Base-by-base conservation (phyloP, 2,797 vertebrate genomes). In the Lycodopsis pacificus region DNA sequence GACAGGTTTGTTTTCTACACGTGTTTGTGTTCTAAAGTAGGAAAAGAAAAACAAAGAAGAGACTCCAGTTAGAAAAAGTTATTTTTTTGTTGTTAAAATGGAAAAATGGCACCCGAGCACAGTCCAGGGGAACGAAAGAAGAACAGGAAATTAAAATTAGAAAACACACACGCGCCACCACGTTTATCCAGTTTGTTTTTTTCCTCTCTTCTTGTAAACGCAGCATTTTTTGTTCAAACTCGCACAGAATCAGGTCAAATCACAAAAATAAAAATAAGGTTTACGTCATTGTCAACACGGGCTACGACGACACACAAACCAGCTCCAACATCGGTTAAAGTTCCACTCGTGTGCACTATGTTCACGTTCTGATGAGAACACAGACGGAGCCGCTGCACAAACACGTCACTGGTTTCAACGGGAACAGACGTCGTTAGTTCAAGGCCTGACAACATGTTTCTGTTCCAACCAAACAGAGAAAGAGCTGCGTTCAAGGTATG, bases 41-140 rank as follows among this genome's bases (percentile, higher is more conserved):
- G 65, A 81, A 73, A 81, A 86, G 30, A 49, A 86, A 89, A 91
- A 79, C 19, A 77, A 87, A 73, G 59, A 66, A 64, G 46, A 77
- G 63, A 85, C 61, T 82, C 90, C 81, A 79, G 86, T 91, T 92
- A 90, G 81, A 92, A 94, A 91, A 90, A 86, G 71, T 85, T 81
- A 6, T 58, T 54, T 25, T 54, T 54, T 48, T 46, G 9, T 78
- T 81, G 85, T 86, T 76, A 73, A 82, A 83, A 88, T 85, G 85
- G 81, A 53, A 80, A 83, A 91, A 93, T 91, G 94, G 91, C 93
- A 94, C 90, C 83, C 75, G 64, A 86, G 80, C 84, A 89, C 82
- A 80, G 57, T 70, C 82, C 71, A 89, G 75, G 78, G 82, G 73
- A 76, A 86, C 25, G 5, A 69, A 77, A 82, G 4, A 0, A 62